Evolutionary conservation across 2,113 vertebrate species (phyloP), one percentile per base, ranked within the genome.

Genomic region (Saguinus midas): DNA sequence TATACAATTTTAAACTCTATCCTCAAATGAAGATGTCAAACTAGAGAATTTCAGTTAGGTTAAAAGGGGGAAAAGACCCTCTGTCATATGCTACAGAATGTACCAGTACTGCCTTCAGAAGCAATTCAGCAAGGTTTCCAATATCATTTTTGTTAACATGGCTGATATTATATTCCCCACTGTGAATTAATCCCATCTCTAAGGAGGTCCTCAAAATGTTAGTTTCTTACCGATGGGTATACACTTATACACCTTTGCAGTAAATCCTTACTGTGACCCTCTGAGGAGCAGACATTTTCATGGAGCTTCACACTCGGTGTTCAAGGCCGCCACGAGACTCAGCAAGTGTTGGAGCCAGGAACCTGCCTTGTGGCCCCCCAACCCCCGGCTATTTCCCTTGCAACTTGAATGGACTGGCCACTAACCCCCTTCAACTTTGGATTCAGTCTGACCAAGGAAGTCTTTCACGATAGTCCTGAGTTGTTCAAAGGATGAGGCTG

Each of bases 211-310:
- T 78, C n/a, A 45, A 4, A n/a, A 35, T 35, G n/a, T 5, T 8
- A 14, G 25, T 11, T 32, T 50, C 55, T 13, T 20, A 1, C 18
- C 52, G 4, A 17, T 0, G 23, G 37, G 80, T 29, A 14, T 58
- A 32, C 11, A 11, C 8, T n/a, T 2, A 0, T 17, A 1, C 32
- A 32, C 18, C 0, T 4, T 29, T 68, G 32, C 4, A 5, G 25
- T 3, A 3, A 25, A 17, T 58, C 37, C 70, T 43, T 13, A 50
- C 8, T 1, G 27, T 11, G 16, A 18, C 3, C 10, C 25, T 50
- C 35, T 7, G 12, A 27, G 43, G 17, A 29, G 40, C 43, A 12
- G 27, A 13, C 5, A 5, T 16, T 14, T 50, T 13, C 2, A 8
- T 23, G 13, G n/a, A 8, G n/a, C 23, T 78, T 20, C 43, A 27